Evolutionary conservation across 2,113 vertebrate species (phyloP), one percentile per base, ranked within the genome.

Genomic region (Melanotaenia duboulayi): DNA sequence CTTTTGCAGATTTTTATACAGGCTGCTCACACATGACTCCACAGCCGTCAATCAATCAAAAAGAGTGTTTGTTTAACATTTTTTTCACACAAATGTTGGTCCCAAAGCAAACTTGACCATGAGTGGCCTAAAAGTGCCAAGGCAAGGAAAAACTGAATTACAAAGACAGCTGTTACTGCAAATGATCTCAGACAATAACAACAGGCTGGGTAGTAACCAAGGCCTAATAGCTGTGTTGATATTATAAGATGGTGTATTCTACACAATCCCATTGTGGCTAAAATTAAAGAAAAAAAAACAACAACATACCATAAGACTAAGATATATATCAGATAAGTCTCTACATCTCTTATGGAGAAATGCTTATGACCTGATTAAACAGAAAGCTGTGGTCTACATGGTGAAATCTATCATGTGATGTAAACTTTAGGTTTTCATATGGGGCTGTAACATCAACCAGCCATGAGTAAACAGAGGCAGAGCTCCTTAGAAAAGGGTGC

Each of bases 131-230:
- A 65, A 81, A 73, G 74, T 82, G 85, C 89, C 83, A 90, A 80
- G 86, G 80, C 74, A 83, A 84, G 80, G 65, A 89, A 83, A 84
- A 77, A 61, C 37, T 55, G 63, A 80, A 89, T 90, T 90, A 79
- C 82, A 84, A 85, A 89, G 83, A 89, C 89, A 90, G 89, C 83
- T 91, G 90, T 86, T 86, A 55, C 81, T 86, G 71, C 67, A 84
- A 89, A 88, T 88, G 82, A 88, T 87, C 77, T 86, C 68, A 85
- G 81, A 81, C 59, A 74, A 82, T 57, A 81, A 85, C 60, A 74
- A 78, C 55, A 80, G 68, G 74, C 74, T 72, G 81, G 59, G 70
- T 74, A 74, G 68, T 59, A 76, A 76, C 80, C 69, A 39, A 75
- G 64, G 70, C 37, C 32, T 70, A 67, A 81, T 62, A 73, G 60